Percentiles rank a stretch among this genome's conserved stretches.
Conservation (phyloP, 2,113 vertebrate genomes). For the Brachirus orientalis region DNA sequence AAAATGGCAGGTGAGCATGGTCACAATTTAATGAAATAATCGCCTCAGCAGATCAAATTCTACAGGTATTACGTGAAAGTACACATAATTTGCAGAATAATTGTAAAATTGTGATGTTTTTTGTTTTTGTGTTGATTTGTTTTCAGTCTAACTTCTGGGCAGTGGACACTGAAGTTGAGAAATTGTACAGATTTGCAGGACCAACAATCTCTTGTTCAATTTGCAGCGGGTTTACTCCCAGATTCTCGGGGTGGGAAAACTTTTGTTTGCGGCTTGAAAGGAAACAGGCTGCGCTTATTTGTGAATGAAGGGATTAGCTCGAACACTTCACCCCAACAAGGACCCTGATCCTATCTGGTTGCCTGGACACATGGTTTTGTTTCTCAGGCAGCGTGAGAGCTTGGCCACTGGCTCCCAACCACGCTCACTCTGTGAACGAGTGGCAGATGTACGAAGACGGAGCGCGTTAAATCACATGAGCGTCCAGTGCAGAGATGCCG, state of each 20-base stretch:
- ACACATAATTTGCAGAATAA: not conserved
- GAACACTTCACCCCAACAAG: constrained; percentile 90
- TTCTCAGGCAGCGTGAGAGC: constrained; percentile 74
- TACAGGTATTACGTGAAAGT: too few species aligned
- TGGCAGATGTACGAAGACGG: constrained; percentile 64
- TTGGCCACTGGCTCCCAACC: constrained; percentile 59
- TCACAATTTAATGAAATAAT: constrained; percentile 23
- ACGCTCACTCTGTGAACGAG: constrained; percentile 66
- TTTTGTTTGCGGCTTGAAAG: constrained; percentile 82
- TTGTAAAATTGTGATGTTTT: too few species aligned
- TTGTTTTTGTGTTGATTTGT: too few species aligned
- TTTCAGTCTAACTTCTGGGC: too few species aligned
- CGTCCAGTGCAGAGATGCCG: constrained; percentile 29
- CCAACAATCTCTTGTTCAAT: constrained; percentile 70
- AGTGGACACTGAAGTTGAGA: constrained; percentile 41
- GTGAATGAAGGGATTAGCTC: constrained; percentile 91
- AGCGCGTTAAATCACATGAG: constrained; percentile 64
- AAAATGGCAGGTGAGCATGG: too few species aligned
- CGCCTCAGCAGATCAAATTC: constrained; percentile 3
- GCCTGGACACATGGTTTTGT: constrained; percentile 84
- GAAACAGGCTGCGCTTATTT: constrained; percentile 87
- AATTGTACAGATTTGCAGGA: constrained; percentile 64
- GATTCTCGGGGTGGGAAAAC: constrained; percentile 81
- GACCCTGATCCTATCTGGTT: constrained; percentile 91
- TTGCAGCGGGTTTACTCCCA: constrained; percentile 83